Conservation (phyloP, 2,113 vertebrate species). For the Hippocampus barbouri region DNA sequence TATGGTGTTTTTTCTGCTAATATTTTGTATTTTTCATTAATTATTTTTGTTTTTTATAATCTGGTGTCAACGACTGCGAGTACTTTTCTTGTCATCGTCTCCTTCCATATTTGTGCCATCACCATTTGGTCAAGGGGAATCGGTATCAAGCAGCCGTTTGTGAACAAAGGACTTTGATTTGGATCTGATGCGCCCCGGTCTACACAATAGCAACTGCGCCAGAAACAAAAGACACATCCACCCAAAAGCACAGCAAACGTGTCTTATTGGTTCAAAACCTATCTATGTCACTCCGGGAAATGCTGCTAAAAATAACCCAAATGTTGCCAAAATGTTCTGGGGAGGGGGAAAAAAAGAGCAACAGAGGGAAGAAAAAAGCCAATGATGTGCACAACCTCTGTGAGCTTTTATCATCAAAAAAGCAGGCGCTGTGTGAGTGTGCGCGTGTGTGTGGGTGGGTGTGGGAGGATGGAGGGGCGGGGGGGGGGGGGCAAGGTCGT, state of each 20-base stretch:
- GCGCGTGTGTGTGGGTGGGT: no score
- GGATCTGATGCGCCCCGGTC: background rate
- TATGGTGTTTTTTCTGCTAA: background rate
- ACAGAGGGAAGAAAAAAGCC: background rate
- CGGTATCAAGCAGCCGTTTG: background rate
- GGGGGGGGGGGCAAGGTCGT: slow-evolving; percentile 55
- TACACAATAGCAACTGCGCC: slow-evolving; percentile 4
- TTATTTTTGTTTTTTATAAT: background rate
- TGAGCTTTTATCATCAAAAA: slow-evolving; percentile 33
- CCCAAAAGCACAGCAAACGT: slow-evolving; percentile 8
- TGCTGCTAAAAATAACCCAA: slow-evolving; percentile 47
- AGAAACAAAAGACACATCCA: background rate
- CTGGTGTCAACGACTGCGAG: background rate
- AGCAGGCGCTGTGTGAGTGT: background rate
- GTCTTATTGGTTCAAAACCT: slow-evolving; percentile 16
- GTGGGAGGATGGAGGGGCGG: slow-evolving; percentile 12
- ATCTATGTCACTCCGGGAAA: slow-evolving; percentile 35
- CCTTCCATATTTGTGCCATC: background rate
- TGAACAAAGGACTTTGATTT: slow-evolving; percentile 1
- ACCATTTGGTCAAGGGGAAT: background rate
- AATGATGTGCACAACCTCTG: background rate
- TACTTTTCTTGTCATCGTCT: background rate
- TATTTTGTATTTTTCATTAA: no score
- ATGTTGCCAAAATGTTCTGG: slow-evolving; percentile 29
- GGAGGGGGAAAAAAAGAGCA: background rate